Evolutionary conservation across 2,797 vertebrate genomes (phyloP), one percentile per base, ranked within the genome.

Genomic region (Cossypha niveicapilla): DNA sequence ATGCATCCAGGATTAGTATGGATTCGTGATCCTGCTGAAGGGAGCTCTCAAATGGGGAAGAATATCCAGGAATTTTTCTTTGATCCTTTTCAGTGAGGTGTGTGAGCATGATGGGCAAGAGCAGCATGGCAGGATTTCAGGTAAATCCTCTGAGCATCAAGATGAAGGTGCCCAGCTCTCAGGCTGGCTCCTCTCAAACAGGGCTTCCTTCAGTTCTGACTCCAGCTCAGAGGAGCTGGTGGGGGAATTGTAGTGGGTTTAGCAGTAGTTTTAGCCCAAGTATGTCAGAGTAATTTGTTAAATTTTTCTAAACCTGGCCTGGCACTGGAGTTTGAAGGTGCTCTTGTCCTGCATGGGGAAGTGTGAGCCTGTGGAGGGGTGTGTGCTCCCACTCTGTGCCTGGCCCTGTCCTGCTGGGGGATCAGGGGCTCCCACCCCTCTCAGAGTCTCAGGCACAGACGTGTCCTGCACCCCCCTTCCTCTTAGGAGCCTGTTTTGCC

Each of bases 401-500:
- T 10, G 9, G 9, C 18, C 22, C 32, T 5, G 0, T 37, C 32
- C 21, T 32, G 34, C 79, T 25, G 4, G 44, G 56, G 62, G 44
- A 6, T 6, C 7, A 7, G 58, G 48, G 58, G 53, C 66, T 62
- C 22, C n/a, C 27, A 30, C 16, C 37, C 6, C 6, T 13, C 27
- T 58, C 51, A 23, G 41, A 42, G 72, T 22, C 41, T 16, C 25
- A 8, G 72, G 48, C 37, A 39, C 42, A 75, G 67, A 72, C 4
- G 0, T 24, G 63, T 41, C 4, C 2, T 42, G 24, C 48, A 34
- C 4, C 13, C 2, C 7, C 0, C 18, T 50, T 70, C 58, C 75
- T 71, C 72, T 48, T 1, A 18, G 1, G 3, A 37, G 8, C 32
- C 42, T 84, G 3, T 44, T 84, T 83, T 85, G 30, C 63, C 67